Conservation (phyloP, 2,888 invertebrate species). For the Trissolcus brochymenae region DNA sequence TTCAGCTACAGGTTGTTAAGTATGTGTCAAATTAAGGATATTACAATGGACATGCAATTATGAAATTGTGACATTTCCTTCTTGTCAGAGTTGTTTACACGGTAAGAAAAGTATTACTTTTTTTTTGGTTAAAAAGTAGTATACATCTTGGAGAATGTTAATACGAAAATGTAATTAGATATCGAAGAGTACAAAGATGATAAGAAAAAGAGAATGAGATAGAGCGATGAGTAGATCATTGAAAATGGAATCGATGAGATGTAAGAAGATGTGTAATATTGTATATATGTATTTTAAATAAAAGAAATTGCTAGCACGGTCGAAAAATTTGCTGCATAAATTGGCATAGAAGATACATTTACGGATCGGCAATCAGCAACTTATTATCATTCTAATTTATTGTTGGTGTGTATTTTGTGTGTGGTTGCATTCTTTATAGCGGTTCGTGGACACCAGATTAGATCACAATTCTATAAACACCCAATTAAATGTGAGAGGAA, state of each 20-base stretch:
- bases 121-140: too few species aligned
- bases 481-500: conserved; percentile 52
- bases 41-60: conserved; percentile 21
- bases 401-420: conserved; percentile 26
- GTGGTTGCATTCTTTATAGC: conserved; percentile 39
- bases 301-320: background rate
- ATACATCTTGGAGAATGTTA: too few species aligned
- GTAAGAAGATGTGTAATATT: too few species aligned
- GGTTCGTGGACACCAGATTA: conserved; percentile 51
- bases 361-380: conserved; percentile 4
- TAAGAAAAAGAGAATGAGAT: too few species aligned
- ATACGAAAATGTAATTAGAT: too few species aligned
- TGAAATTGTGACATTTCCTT: conserved; percentile 12
- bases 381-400: conserved; percentile 52
- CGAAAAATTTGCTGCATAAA: background rate
- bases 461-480: conserved; percentile 53
- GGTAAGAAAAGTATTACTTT: background rate
- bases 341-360: background rate
- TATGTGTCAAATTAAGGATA: conserved; percentile 16
- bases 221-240: too few species aligned
- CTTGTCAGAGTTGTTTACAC: background rate
- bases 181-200: too few species aligned
- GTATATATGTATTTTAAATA: background rate
- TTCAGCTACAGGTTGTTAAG: conserved; percentile 31
- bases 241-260: too few species aligned